Evolutionary conservation across 2,888 invertebrate genomes (phyloP).

Genomic region (Venusia cambrica): DNA sequence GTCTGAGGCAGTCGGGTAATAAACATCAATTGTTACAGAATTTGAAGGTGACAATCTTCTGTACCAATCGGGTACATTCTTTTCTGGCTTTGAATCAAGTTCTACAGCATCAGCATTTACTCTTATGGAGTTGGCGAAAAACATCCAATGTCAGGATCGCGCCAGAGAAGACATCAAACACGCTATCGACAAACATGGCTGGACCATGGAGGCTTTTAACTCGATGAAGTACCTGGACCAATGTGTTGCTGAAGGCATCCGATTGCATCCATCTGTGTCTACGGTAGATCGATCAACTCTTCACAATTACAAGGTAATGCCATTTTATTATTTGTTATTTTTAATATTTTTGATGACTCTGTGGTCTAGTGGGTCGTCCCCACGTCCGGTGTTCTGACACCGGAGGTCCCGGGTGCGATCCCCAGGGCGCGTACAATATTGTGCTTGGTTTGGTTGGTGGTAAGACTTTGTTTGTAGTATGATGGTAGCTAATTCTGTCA

Average conservation of each 20-base stretch:
- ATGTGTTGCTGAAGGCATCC: constrained; percentile 32
- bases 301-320: constrained; percentile 8
- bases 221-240: constrained; percentile 37
- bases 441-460: too few species aligned
- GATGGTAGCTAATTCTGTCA: too few species aligned
- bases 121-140: constrained; percentile 34
- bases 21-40: constrained; percentile 28
- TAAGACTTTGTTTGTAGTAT: too few species aligned
- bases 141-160: constrained; percentile 23
- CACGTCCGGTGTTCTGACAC: too few species aligned
- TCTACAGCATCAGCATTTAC: constrained; percentile 32
- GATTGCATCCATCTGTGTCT: constrained; percentile 33
- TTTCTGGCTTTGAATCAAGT: constrained; percentile 39
- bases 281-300: constrained; percentile 26
- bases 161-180: constrained; percentile 27
- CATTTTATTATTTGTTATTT: constrained; percentile 1
- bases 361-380: too few species aligned
- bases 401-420: too few species aligned
- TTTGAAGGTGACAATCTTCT: constrained; percentile 36
- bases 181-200: constrained; percentile 30
- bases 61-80: constrained; percentile 34
- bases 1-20: too few species aligned
- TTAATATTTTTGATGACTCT: too few species aligned
- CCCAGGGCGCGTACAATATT: too few species aligned
- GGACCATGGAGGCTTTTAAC: constrained; percentile 33